These are phyloP conservation scores for Glyptemys insculpta DNA, from an alignment of 2,797 vertebrate species.

Conservation along the genomic window DNA sequence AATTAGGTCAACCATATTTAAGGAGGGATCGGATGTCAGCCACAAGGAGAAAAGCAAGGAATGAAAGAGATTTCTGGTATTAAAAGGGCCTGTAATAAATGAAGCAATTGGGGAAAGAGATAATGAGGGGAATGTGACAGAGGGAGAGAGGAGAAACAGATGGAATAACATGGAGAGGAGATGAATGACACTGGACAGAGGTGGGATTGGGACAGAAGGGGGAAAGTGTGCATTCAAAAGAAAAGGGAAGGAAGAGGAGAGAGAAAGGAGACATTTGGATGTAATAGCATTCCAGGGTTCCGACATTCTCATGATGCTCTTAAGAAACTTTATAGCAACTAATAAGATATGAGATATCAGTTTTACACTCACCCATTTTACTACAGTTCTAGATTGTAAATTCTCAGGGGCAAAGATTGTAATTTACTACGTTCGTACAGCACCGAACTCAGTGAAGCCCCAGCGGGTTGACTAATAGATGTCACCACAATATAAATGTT, in stretches of 20 bases:
- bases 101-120: slow-evolving; percentile 6
- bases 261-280: neutral
- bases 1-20: slow-evolving; percentile 47
- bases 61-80: slow-evolving; percentile 5
- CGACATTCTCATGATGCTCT: neutral
- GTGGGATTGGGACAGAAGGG: neutral
- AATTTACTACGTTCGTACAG: neutral
- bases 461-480: neutral
- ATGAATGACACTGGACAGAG: neutral
- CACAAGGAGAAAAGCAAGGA: neutral
- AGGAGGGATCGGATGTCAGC: neutral
- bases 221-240: neutral
- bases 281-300: neutral
- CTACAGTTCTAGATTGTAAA: neutral
- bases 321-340: accelerated
- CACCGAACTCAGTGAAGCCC: neutral
- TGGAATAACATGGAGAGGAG: neutral
- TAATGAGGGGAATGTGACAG: neutral
- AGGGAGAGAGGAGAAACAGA: neutral
- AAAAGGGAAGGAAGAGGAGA: neutral
- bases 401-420: neutral
- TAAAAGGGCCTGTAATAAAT: neutral
- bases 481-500: neutral
- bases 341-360: neutral
- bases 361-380: neutral